Base-by-base conservation (phyloP, 2,888 invertebrate species). In the Gymnoscelis rufifasciata region DNA sequence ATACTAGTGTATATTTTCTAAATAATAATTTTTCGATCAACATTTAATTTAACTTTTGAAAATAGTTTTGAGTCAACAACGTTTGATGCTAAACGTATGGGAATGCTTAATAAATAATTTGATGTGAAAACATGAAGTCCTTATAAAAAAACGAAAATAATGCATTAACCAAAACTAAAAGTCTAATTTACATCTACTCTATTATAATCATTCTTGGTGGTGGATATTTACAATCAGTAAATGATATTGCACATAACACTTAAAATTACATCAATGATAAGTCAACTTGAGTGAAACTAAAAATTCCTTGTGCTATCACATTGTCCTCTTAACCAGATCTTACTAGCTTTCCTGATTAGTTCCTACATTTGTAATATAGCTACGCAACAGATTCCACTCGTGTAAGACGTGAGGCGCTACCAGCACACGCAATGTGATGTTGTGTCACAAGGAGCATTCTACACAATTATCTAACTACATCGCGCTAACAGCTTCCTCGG, bases 171-270 rank as follows among this genome's bases (percentile, higher is more conserved):
- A 52, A 62, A 55, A 57, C 37, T 65, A 68, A 56, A 60, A 69
- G 66, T 67, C 60, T 65, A 68, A 61, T 62, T 63, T 66, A 68
- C 64, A 64, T 50, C 43, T 38, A 59, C 55, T 56, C 49, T 59
- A 59, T 57, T 12, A 28, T 24, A 74, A 71, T 68, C 66, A 66
- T 55, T 62, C 52, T 66, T 49, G 59, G 54, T 52, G 56, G 52
- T 56, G 52, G 63, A 61, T 82, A 84, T 83, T 78, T 83, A 84
- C 84, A 84, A 68, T 71, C 62, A 60, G 72, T 45, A 45, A 33
- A 45, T 65, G 67, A 77, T 84, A 87, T 87, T 87, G 87, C 87
- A 87, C 87, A 75, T 72, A 80, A 83, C 77, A 83, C 86, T 87
- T 87, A 87, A 73, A 81, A 79, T 73, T 81, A 87, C 62, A 71